Evolutionary conservation across 2,797 vertebrate genomes (phyloP), one percentile per base, ranked within the genome.

Genomic region (Capromys pilorides): DNA sequence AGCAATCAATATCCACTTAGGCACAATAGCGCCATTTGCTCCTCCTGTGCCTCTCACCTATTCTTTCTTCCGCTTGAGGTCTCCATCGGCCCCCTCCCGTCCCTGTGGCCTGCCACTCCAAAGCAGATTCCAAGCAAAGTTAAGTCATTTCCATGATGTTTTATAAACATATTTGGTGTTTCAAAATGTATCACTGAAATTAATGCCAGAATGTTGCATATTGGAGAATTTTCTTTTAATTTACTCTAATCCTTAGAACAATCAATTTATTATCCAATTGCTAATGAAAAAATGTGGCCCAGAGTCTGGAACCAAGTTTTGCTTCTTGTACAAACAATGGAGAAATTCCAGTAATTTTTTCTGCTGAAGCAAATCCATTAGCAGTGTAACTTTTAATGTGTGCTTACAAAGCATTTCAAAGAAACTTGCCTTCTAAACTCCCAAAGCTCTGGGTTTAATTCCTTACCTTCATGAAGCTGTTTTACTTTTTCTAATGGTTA

Each of bases 341-440:
- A 80, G 26, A 89, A 88, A 82, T 79, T 61, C 49, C 33, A 92
- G 7, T 54, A n/a, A 49, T n/a, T 82, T 95, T 95, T 85, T 82
- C 62, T 86, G 6, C 26, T 86, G 19, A 82, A 77, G 26, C 26
- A 94, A 62, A 86, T 51, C 6, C 78, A 83, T 86, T 90, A 69
- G 78, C 22, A 78, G 6, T 69, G 16, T 49, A 66, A 90, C 51
- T 92, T 94, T 90, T 71, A 82, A 86, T 49, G 59, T 61, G 4
- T 78, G 28, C 26, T 94, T 90, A 31, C 24, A 66, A 59, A 85
- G 10, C 9, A 62, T 96, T 95, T 93, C 51, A 94, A 89, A 93
- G 84, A 91, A 51, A 26, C 19, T 91, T 71, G 69, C 14, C 21
- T 18, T 19, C 54, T 85, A 86, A 88, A 57, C 3, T 45, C 21